phyloP scores from a whole-genome alignment of 2,797 vertebrate genomes.

The Poecile montanus region DNA sequence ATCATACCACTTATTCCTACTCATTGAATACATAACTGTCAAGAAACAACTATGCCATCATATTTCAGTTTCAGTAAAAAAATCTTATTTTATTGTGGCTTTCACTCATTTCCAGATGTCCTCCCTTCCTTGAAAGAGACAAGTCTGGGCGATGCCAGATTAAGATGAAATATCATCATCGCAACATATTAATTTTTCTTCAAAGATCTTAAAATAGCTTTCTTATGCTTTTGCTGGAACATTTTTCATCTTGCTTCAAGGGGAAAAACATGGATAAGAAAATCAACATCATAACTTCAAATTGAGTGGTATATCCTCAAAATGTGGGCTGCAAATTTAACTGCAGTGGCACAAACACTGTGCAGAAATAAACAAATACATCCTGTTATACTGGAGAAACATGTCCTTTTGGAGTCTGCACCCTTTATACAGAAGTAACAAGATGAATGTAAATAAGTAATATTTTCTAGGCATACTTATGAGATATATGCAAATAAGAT shows the following conservation, averaged over 20 bases:
- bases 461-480: slow-evolving; percentile 74
- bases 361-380: slow-evolving; percentile 67
- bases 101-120: slow-evolving; percentile 68
- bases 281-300: slow-evolving; percentile 51
- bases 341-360: slow-evolving; percentile 43
- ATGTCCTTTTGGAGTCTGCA: slow-evolving; percentile 64
- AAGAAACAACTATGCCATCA: slow-evolving; percentile 51
- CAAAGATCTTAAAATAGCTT: slow-evolving; percentile 59
- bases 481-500: slow-evolving; percentile 76
- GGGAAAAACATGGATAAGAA: slow-evolving; percentile 43
- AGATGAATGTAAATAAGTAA: slow-evolving; percentile 71
- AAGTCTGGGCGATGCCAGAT: slow-evolving; percentile 57
- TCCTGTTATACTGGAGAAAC: slow-evolving; percentile 47
- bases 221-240: slow-evolving; percentile 62
- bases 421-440: slow-evolving; percentile 69
- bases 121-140: slow-evolving; percentile 65
- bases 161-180: slow-evolving; percentile 67
- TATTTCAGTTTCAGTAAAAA: slow-evolving; percentile 49
- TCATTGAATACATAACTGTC: slow-evolving; percentile 60
- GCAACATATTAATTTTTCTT: slow-evolving; percentile 66
- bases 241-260: slow-evolving; percentile 58
- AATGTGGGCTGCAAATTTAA: slow-evolving; percentile 62
- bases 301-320: slow-evolving; percentile 46
- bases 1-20: slow-evolving; percentile 23
- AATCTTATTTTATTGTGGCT: slow-evolving; percentile 61